Base-by-base conservation (phyloP, 2,797 vertebrate genomes). In the Ispidina lecontei region DNA sequence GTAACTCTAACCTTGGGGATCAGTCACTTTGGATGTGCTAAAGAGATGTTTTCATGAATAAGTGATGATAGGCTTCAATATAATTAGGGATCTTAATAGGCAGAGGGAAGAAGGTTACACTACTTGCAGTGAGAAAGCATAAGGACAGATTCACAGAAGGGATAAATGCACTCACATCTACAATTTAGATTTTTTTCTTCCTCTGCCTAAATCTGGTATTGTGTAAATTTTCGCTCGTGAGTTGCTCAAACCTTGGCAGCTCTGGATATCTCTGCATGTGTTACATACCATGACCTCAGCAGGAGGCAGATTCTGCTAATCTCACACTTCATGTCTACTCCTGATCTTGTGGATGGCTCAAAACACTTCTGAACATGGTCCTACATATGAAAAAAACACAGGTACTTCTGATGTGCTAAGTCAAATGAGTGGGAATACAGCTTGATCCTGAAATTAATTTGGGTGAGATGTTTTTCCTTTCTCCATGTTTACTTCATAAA, bases 31-130 rank as follows among this genome's bases (percentile, higher is more conserved):
- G 4, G 76, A 96, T 93, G 92, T 93, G 94, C 88, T 96, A 94
- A 96, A 96, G 95, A 93, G 89, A 65, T 94, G 89, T 93, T 97
- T 97, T 97, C 93, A 95, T 95, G 95, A 96, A 96, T 91, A 91
- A 90, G 87, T 95, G 93, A 96, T 93, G 95, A 90, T 93, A 92
- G 88, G 59, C 87, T 96, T 94, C 97, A 95, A 96, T 97, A 95
- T 95, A 96, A 96, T 97, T 96, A 96, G 46, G 14, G 49, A 82
- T 88, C 67, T 84, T 81, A 92, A 91, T 51, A 88, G 56, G 33
- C 70, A 84, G 68, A 79, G 43, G 58, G 33, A 88, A 60, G 59
- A 93, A 54, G 64, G 74, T 84, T 90, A 82, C n/a, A 71, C 71
- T 54, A 70, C 39, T 79, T 82, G 56, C 35, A 84, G 7, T 6